phyloP scores from a whole-genome alignment of 2,888 invertebrate species.

The Cryptus armator region DNA sequence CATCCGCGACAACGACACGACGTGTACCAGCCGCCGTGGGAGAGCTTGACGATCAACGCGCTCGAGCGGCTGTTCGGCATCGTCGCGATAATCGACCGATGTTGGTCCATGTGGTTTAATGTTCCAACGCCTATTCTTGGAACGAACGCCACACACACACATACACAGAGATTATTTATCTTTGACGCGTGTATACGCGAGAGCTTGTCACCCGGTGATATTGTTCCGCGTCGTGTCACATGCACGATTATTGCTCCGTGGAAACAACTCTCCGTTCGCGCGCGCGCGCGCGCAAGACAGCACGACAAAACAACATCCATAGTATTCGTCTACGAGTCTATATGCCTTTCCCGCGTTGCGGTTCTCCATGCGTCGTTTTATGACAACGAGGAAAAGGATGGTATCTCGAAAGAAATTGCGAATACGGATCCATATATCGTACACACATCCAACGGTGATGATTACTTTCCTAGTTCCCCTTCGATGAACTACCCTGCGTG shows the following conservation, averaged over 20 bases:
- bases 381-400: slow-evolving; percentile 3
- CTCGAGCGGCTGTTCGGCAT: slow-evolving; percentile 24
- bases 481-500: slow-evolving; percentile 80
- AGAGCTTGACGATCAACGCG: slow-evolving; percentile 60
- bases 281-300: not conserved
- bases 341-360: not conserved
- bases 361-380: not conserved
- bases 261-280: not conserved
- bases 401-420: slow-evolving; percentile 17
- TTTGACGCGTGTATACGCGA: slow-evolving; percentile 15
- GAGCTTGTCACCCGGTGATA: slow-evolving; percentile 11
- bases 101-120: slow-evolving; percentile 70
- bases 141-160: slow-evolving; percentile 22
- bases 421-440: not conserved
- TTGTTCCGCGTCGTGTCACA: slow-evolving; percentile 14
- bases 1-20: slow-evolving; percentile 42
- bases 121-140: slow-evolving; percentile 62
- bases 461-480: slow-evolving; percentile 82
- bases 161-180: slow-evolving; percentile 55
- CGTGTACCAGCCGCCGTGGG: slow-evolving; percentile 10
- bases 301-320: too few relatives aligned
- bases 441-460: slow-evolving; percentile 39
- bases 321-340: too few relatives aligned
- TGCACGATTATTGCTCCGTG: not conserved
- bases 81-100: slow-evolving; percentile 66